phyloP scores from a whole-genome alignment of 2,113 vertebrate species.

The Axis porcinus region DNA sequence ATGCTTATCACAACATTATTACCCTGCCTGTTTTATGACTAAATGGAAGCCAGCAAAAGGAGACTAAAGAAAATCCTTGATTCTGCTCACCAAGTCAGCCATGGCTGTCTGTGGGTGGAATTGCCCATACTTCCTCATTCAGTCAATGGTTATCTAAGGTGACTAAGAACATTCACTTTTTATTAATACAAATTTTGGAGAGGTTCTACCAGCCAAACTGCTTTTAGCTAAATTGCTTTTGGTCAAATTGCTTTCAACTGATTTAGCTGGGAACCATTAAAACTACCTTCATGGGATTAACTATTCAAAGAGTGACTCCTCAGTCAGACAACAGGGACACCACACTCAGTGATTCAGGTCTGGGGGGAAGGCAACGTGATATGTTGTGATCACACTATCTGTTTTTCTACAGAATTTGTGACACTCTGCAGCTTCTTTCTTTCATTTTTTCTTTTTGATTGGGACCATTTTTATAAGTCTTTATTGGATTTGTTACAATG shows the following conservation, averaged over 20 bases:
- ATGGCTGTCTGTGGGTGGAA: not conserved
- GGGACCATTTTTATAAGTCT: not conserved
- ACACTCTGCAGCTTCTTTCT: not conserved
- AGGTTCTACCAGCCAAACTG: not conserved
- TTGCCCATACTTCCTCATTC: not conserved
- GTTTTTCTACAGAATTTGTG: not conserved
- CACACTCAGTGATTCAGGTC: not conserved
- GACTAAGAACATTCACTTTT: not conserved
- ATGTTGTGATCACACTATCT: no score
- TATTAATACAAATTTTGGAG: not conserved
- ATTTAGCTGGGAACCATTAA: not conserved
- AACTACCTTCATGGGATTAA: not conserved
- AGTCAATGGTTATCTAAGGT: not conserved
- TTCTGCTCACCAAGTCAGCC: not conserved
- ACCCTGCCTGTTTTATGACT: not conserved
- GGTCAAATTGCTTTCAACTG: not conserved
- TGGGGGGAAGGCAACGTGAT: accelerated
- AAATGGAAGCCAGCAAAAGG: not conserved
- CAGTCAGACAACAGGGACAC: not conserved
- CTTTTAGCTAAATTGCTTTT: not conserved
- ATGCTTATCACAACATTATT: not conserved
- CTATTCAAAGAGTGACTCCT: not conserved
- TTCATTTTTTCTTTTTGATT: not conserved
- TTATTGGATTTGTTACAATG: not conserved
- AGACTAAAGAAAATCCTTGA: not conserved